Evolutionary conservation across 2,113 vertebrate genomes (phyloP).

Genomic region (Suricata suricatta): DNA sequence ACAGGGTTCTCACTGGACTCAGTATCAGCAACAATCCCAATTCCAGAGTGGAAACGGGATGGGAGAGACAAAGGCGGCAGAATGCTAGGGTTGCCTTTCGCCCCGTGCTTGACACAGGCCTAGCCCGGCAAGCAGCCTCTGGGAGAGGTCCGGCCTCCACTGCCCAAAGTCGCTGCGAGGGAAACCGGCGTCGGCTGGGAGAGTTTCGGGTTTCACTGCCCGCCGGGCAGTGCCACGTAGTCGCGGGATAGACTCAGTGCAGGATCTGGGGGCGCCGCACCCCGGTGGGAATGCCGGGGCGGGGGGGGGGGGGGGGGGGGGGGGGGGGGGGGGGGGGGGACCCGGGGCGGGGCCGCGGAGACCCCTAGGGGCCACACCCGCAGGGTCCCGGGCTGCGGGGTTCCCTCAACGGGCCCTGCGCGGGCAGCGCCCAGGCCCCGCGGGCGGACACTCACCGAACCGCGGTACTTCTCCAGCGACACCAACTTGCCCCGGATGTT

Average conservation of each 20-base stretch:
- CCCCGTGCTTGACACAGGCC: not conserved
- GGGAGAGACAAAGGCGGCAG: not conserved
- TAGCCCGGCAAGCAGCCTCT: not conserved
- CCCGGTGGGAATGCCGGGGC: rapidly evolving
- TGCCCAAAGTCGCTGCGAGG: not conserved
- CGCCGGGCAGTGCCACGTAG: conserved; percentile 65
- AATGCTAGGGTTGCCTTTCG: not conserved
- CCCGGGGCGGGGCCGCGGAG: not conserved
- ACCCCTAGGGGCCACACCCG: not conserved
- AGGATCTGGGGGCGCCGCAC: not conserved
- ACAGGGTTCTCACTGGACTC: not conserved
- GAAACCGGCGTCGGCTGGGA: not conserved
- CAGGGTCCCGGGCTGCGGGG: not conserved
- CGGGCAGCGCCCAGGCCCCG: not conserved
- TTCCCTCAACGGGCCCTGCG: not conserved
- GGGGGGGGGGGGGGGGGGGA: too few relatives aligned
- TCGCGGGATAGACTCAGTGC: not conserved
- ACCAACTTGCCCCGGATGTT: conserved; percentile 97
- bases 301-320: too few relatives aligned
- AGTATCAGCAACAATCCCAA: not conserved
- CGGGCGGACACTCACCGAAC: conserved; percentile 91
- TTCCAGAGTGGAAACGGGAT: not conserved
- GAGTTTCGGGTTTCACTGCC: not conserved
- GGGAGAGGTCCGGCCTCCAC: not conserved
- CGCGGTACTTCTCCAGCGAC: conserved; percentile 97